Evolutionary conservation across 2,113 vertebrate species (phyloP).

Genomic region (Myocastor coypus): DNA sequence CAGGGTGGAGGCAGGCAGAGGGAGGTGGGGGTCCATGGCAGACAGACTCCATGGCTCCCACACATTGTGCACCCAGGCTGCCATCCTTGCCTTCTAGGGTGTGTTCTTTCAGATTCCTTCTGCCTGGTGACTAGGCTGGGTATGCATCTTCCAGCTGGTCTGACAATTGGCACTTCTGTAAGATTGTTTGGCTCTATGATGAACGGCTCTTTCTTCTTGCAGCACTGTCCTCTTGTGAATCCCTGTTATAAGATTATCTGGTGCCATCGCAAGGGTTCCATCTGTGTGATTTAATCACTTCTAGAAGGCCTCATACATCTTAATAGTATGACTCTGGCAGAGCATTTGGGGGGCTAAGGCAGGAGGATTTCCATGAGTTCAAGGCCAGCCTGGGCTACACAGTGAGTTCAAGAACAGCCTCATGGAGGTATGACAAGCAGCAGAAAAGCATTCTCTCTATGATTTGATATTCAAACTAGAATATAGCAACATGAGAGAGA

Average conservation of each 20-base stretch:
- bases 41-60: background rate
- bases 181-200: background rate
- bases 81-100: background rate
- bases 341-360: background rate
- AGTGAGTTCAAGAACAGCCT: background rate
- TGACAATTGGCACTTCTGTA: background rate
- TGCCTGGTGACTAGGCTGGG: constrained; percentile 68
- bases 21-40: background rate
- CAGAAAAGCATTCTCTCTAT: background rate
- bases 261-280: background rate
- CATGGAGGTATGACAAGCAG: background rate
- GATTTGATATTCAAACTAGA: background rate
- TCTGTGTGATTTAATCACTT: background rate
- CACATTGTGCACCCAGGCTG: background rate
- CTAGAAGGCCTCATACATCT: background rate
- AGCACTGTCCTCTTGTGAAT: background rate
- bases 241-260: too few relatives aligned
- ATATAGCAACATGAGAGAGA: background rate
- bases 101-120: background rate
- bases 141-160: constrained; percentile 73
- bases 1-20: background rate
- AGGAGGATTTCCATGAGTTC: background rate
- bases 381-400: background rate
- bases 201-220: background rate
- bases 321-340: background rate